Conservation (phyloP, 1,140 invertebrate genomes). For the Maconellicoccus hirsutus region DNA sequence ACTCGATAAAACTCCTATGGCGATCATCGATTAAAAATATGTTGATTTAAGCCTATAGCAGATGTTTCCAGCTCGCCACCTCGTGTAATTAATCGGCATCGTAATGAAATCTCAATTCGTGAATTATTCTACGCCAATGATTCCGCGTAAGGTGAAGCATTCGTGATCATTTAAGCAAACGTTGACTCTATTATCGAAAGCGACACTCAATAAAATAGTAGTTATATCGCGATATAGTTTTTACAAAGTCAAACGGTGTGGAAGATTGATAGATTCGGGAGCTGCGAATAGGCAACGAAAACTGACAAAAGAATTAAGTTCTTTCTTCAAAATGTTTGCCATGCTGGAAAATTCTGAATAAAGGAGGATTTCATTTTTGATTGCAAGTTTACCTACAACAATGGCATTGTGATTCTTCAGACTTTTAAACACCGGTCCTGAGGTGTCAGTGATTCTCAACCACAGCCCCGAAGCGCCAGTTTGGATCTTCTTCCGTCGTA, state of each 20-base stretch:
- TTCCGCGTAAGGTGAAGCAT: background rate
- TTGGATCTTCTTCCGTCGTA: background rate
- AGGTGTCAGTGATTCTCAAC: background rate
- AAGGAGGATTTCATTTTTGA: slow-evolving; percentile 4
- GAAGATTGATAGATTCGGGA: slow-evolving; percentile 17
- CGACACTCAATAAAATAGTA: slow-evolving; percentile 22
- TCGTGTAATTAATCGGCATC: background rate
- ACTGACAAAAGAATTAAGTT: slow-evolving; percentile 21
- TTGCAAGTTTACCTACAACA: slow-evolving; percentile 21
- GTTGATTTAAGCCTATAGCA: background rate
- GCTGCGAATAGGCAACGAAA: slow-evolving; percentile 16
- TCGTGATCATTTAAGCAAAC: background rate
- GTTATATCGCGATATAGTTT: slow-evolving; percentile 18
- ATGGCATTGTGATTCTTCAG: background rate
- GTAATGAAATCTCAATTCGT: background rate
- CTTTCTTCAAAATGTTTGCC: slow-evolving; percentile 18
- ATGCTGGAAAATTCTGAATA: slow-evolving; percentile 21
- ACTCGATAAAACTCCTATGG: background rate
- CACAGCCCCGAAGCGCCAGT: background rate
- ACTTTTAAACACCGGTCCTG: slow-evolving; percentile 2
- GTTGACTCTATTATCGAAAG: slow-evolving; percentile 19
- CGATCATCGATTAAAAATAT: background rate
- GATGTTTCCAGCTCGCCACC: background rate
- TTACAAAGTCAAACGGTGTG: slow-evolving; percentile 21
- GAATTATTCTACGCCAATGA: background rate